A percentile compares a stretch with the other conserved stretches of the same genome.
phyloP scores from a whole-genome alignment of 2,113 vertebrate genomes.

The Zingel zingel region DNA sequence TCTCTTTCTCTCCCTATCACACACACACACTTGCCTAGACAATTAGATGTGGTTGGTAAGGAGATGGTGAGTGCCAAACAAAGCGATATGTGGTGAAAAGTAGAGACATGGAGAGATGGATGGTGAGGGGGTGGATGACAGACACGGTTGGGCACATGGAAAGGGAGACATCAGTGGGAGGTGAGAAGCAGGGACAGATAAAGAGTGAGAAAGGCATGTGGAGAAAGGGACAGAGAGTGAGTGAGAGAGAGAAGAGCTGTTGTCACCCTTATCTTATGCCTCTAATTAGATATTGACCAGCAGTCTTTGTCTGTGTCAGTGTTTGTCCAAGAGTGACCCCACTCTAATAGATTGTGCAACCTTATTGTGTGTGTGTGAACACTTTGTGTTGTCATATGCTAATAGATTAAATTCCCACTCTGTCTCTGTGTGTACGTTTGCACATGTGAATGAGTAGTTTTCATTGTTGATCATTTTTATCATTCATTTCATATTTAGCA shows the following conservation, averaged over 20 bases:
- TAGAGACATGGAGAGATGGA: conserved; percentile 37
- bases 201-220: conserved; percentile 38
- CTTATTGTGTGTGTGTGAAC: conserved; percentile 34
- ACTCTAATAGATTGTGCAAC: conserved; percentile 67
- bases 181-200: conserved; percentile 55
- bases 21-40: background rate
- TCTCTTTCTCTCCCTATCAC: background rate
- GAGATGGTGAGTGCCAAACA: conserved; percentile 47
- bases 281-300: conserved; percentile 84
- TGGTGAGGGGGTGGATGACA: conserved; percentile 51
- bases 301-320: conserved; percentile 64
- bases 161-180: conserved; percentile 62
- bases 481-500: no score
- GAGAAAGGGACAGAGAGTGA: conserved; percentile 18
- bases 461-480: background rate
- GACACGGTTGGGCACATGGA: conserved; percentile 56
- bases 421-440: conserved; percentile 4
- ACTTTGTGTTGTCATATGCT: conserved; percentile 25
- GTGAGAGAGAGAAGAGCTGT: conserved; percentile 28
- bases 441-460: conserved; percentile 42
- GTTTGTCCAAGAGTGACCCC: conserved; percentile 64
- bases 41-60: conserved; percentile 33
- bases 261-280: conserved; percentile 66
- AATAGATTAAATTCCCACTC: conserved; percentile 31
- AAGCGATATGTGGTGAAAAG: conserved; percentile 55